phyloP scores from a whole-genome alignment of 2,113 vertebrate genomes.

The Nannospalax galili region DNA sequence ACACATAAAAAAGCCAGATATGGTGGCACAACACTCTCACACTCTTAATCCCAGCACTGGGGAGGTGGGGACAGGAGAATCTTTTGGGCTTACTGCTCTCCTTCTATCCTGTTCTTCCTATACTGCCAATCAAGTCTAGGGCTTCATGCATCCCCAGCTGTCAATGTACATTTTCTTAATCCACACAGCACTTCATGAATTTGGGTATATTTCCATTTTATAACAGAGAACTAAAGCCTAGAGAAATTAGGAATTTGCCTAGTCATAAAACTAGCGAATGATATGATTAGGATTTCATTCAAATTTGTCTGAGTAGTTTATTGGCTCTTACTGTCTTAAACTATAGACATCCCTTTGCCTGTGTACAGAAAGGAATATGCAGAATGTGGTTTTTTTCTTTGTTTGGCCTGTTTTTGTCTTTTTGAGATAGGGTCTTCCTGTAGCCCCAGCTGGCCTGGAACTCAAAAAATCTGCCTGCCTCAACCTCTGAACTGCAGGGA shows the following conservation, averaged over 20 bases:
- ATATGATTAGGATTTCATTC: slow-evolving; percentile 6
- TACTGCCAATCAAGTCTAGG: neutral
- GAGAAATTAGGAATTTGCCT: slow-evolving; percentile 15
- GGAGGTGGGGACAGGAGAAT: neutral
- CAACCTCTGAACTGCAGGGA: neutral
- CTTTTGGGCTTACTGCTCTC: neutral
- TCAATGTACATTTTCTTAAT: neutral
- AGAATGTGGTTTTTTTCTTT: neutral
- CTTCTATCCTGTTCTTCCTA: neutral
- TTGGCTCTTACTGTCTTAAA: neutral
- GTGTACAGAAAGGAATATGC: neutral
- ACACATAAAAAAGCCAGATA: neutral
- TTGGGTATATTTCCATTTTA: slow-evolving; percentile 26
- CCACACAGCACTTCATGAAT: neutral
- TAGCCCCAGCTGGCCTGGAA: neutral
- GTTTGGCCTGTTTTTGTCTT: neutral
- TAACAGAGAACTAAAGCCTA: neutral
- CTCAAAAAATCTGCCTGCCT: neutral
- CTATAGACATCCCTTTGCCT: neutral
- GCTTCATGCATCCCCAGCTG: neutral
- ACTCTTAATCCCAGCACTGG: neutral
- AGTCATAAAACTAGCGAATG: neutral
- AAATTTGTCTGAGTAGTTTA: slow-evolving; percentile 20
- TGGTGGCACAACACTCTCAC: too few species aligned
- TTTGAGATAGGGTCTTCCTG: neutral